Evolutionary conservation across 30 jellyfish, hydroid and myxozoan genomes (phyloP).

Genomic region (Turritopsis rubra): DNA sequence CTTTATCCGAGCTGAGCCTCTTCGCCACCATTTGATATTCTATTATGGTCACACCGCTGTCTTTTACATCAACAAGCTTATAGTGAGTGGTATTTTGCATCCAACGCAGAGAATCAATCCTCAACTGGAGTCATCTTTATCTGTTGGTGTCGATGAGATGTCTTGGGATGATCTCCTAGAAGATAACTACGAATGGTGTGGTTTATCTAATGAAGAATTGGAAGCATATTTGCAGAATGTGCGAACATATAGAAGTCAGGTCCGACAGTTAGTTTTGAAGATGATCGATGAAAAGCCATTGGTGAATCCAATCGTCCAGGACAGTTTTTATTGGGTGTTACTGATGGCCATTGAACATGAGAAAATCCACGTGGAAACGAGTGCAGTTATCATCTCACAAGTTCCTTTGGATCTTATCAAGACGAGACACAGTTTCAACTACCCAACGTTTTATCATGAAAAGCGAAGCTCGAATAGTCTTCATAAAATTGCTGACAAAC

Average conservation of each 20-base stretch:
- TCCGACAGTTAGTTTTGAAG: conserved; percentile 5
- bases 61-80: conserved; percentile 29
- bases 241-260: conserved; percentile 10
- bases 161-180: conserved; percentile 35
- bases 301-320: conserved; percentile 7
- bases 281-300: conserved; percentile 27
- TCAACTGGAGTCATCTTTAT: conserved; percentile 9
- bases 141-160: conserved; percentile 39
- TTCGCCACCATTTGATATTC: conserved; percentile 31
- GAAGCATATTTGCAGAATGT: conserved; percentile 16
- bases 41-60: conserved; percentile 39
- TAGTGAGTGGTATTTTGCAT: conserved; percentile 16
- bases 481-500: neutral
- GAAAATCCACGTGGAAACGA: conserved; percentile 30
- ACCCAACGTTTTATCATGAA: conserved; percentile 8
- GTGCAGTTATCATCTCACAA: conserved; percentile 42
- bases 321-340: conserved; percentile 13
- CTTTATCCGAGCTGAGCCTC: conserved; percentile 33
- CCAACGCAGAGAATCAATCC: conserved; percentile 6
- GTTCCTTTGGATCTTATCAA: conserved; percentile 28
- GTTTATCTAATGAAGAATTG: neutral
- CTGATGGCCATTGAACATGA: conserved; percentile 36
- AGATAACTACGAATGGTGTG: conserved; percentile 32
- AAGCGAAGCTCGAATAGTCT: neutral
- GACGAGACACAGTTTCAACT: conserved; percentile 15